Evolutionary conservation across 2,888 invertebrate genomes (phyloP).

Genomic region (Lymantria monacha): DNA sequence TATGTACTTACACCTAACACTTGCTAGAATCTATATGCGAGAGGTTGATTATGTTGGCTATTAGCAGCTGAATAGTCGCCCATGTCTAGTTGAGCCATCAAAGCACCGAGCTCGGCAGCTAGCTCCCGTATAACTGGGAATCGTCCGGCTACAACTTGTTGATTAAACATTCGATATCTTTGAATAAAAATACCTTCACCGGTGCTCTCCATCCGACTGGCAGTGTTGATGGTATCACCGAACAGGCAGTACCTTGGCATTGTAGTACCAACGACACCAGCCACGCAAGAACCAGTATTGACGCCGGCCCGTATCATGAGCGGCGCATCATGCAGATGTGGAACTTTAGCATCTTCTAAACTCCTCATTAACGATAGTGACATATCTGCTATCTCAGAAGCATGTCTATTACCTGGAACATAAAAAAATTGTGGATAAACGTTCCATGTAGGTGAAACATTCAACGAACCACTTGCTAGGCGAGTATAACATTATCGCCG

Average conservation of each 20-base stretch:
- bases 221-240: slow-evolving; percentile 85
- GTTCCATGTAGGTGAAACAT: neutral
- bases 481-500: too few relatives aligned
- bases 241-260: slow-evolving; percentile 85
- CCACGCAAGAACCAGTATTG: slow-evolving; percentile 85
- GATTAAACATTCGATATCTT: too few relatives aligned
- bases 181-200: slow-evolving; percentile 63
- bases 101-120: slow-evolving; percentile 94
- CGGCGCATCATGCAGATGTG: slow-evolving; percentile 74
- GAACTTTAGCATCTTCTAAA: slow-evolving; percentile 76
- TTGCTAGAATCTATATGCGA: slow-evolving; percentile 94
- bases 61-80: slow-evolving; percentile 86
- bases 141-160: slow-evolving; percentile 90
- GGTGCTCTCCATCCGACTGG: slow-evolving; percentile 84
- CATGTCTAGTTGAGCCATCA: slow-evolving; percentile 97
- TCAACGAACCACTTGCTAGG: too few relatives aligned
- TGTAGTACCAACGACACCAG: slow-evolving; percentile 83
- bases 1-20: too few relatives aligned
- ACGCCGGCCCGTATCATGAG: slow-evolving; percentile 81
- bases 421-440: neutral
- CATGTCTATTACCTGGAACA: slow-evolving; percentile 77
- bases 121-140: slow-evolving; percentile 96
- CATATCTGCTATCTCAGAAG: slow-evolving; percentile 84
- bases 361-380: slow-evolving; percentile 79
- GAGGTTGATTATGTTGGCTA: slow-evolving; percentile 83